phyloP scores from a whole-genome alignment of 2,113 vertebrate species.

The Gorsachius goisagi region DNA sequence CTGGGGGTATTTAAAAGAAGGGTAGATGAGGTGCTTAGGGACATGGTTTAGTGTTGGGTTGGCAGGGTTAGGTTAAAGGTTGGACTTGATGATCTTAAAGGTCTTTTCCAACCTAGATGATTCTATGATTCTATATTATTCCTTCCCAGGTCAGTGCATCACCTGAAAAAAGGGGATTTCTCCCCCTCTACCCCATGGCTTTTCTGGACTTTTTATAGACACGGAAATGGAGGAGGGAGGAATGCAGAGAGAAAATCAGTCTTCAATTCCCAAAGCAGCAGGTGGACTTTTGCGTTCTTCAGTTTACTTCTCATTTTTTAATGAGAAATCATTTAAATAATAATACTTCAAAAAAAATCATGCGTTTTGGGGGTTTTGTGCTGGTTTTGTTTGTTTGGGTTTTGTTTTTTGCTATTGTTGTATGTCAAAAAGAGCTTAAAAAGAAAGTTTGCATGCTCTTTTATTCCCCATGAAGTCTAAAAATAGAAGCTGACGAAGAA shows the following conservation, averaged over 20 bases:
- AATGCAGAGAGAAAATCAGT: neutral
- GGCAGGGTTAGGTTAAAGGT: no score
- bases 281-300: neutral
- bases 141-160: neutral
- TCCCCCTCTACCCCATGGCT: accelerated
- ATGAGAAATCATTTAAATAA: neutral
- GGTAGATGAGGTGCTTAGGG: no score
- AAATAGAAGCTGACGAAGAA: neutral
- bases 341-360: neutral
- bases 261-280: neutral
- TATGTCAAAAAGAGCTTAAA: neutral
- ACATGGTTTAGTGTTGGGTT: no score
- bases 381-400: neutral
- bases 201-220: neutral
- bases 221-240: neutral
- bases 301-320: neutral
- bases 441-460: neutral
- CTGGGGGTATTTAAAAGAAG: no score
- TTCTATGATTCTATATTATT: neutral
- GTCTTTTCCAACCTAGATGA: no score
- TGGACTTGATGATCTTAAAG: no score
- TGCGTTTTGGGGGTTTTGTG: neutral
- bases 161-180: neutral
- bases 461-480: neutral
- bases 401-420: neutral